Base-by-base conservation (phyloP, 1,140 invertebrate genomes). In the Drosophila bocqueti region DNA sequence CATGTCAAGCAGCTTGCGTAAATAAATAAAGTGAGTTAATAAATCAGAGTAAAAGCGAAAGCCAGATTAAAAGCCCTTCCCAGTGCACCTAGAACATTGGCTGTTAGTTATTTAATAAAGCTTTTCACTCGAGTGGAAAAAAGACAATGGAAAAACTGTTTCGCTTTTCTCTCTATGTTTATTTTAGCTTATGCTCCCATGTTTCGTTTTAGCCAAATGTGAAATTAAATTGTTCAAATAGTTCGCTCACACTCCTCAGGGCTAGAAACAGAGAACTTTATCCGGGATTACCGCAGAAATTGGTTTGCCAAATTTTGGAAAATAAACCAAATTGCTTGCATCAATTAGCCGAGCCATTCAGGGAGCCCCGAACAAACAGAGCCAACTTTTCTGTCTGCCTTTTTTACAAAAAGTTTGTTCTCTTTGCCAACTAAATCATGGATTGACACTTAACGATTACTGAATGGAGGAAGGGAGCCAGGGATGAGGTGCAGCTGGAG, bases 391-490 rank as follows among this genome's bases (percentile, higher is more conserved):
- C 36, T 52, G 31, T 55, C 34, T 15, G 29, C 21, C 21, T 36
- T 36, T 46, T 72, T 38, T 13, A 10, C 3, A 8, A 43, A 42
- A 73, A 73, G 69, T 73, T 50, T 72, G 46, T 52, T 73, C 69
- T 73, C 68, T 50, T 61, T 36, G 71, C 71, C 69, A 75, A 75
- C 58, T 47, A 64, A 75, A 75, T 75, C 72, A 64, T 55, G 69
- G 69, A 69, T 74, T 75, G 69, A 75, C 72, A 76, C 73, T 84
- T 84, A 78, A 74, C 63, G 65, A 63, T 78, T 74, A 81, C 59
- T 47, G 81, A 59, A 40, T 16, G 8, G 49, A n/a, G 15, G 15
- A 3, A 9, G 4, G 1, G 2, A 15, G 38, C 4, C 0, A 40
- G 24, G 34, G 21, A 26, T 21, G 45, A 4, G 21, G 4, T 15